Evolutionary conservation across 92 coral and sea anemone species (phyloP), one percentile per base, ranked within the genome.

Genomic region (Palythoa grandis): DNA sequence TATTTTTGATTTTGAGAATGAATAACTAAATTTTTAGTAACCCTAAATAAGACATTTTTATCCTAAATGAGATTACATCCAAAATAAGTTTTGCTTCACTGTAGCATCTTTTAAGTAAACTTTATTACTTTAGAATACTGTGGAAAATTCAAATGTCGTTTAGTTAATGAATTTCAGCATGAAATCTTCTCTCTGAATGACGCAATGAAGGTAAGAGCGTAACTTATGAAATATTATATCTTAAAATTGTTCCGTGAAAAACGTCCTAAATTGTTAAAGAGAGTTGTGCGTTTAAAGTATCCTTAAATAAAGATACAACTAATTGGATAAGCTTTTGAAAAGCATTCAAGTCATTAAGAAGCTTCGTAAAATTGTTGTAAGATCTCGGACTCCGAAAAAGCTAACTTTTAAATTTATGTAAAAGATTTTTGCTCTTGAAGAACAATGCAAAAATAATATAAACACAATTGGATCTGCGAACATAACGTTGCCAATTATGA

Each of bases 21-120:
- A 38, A 20, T 22, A 65, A 47, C 66, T 66, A 66, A 65, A 17
- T 63, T 79, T 25, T 12, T 16, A 39, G 47, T 61, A 79, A 66
- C 40, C 23, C 19, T 80, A 80, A 80, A 66, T 20, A 72, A 63
- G 60, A 43, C 17, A 6, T 12, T 52, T 54, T 52, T 73, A 76
- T 38, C 19, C 2, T 76, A 50, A 50, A n/a, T 52, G 48, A 25
- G 67, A 52, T 76, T 52, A 48, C 52, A 72, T 72, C 40, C 13
- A 76, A 76, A 40, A 53, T 3, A 76, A 52, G 12, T 4, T 23
- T 9, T 23, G 37, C 74, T 47, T 67, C 85, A 80, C 85, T 80
- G 85, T 80, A 80, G 85, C 85, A 80, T 80, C 85, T 66, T 80
- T 47, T 29, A 80, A 29, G 85, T 65, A 80, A 79, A 63, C 47